Evolutionary conservation across 2,797 vertebrate species (phyloP), one percentile per base, ranked within the genome.

Genomic region (Hoplostethus mediterraneus): DNA sequence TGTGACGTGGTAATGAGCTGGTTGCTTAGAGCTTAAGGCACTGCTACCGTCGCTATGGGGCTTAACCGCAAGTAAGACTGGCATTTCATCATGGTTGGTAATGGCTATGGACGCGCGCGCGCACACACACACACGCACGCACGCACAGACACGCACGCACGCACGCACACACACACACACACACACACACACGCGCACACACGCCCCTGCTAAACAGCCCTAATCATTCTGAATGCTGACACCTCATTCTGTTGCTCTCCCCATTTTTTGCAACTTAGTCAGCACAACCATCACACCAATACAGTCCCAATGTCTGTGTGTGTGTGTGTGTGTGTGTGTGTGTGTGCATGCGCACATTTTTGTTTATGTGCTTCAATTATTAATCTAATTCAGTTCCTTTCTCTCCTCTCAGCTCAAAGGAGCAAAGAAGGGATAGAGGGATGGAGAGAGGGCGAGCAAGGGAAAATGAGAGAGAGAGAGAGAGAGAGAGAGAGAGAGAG

Each of bases 61-160:
- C 74, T 74, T 63, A 73, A 79, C 90, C 73, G 12, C 87, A 83
- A 84, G 84, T 61, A 64, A 83, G 82, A 70, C 62, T 70, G 65
- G 70, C 79, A 79, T 89, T 90, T 90, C 81, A 90, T 92, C 80
- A 80, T 80, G 69, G 81, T 71, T 10, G 28, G 83, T 84, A 90
- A 91, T 87, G 85, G 81, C 62, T 51, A 56, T 47, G 64, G 72
- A 79, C 71, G 77, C 71, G 54, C 66, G 59, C 59, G 60, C 63
- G 55, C 51, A 56, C 14, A 10, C 40, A 73, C 3, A 6, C 16
- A 16, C 38, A 16, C 55, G 58, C 31, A 44, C 11, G 9, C 33
- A 38, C 31, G 17, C 33, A 17, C 55, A 38, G 21, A 21, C 21
- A 21, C 21, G 1, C 36, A 21, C 33, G 12, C 56, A 40, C 33